Conservation (phyloP, 2,113 vertebrate genomes). For the Cochlearius cochlearius region DNA sequence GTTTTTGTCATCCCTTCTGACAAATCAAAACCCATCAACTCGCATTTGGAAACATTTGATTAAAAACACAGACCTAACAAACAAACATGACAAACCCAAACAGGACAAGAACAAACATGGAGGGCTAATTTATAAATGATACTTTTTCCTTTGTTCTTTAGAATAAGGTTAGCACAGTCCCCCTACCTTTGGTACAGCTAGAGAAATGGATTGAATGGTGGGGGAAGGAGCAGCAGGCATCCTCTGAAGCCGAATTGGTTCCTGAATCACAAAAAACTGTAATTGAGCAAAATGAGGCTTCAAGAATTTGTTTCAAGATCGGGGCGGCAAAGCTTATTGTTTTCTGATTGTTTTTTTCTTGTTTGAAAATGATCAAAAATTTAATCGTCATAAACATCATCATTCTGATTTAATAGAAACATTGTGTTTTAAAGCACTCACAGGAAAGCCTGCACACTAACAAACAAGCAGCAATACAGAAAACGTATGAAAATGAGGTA, state of each 20-base stretch:
- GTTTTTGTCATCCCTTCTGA: neutral
- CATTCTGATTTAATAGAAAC: neutral
- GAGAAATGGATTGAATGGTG: constrained; percentile 77
- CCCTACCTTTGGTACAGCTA: constrained; percentile 89
- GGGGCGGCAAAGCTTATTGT: neutral
- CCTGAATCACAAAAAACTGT: constrained; percentile 77
- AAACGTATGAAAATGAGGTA: constrained; percentile 15
- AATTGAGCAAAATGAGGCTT: constrained; percentile 58
- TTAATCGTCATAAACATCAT: neutral
- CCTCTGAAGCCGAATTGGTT: constrained; percentile 76
- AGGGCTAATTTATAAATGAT: neutral
- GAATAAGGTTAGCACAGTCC: constrained; percentile 38
- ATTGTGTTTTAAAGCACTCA: constrained; percentile 21
- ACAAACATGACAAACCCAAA: constrained; percentile 33
- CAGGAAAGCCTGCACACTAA: constrained; percentile 68
- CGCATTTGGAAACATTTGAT: neutral
- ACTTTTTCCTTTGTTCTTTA: neutral
- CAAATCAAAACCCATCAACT: neutral
- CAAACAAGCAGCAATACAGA: constrained; percentile 26
- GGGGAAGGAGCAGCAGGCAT: constrained; percentile 78
- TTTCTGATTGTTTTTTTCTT: neutral
- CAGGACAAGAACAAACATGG: neutral
- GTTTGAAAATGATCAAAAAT: neutral
- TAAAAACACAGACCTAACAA: constrained; percentile 27
- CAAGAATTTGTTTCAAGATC: constrained; percentile 49